Base-by-base conservation (phyloP, 2,888 invertebrate genomes). In the Pristionchus fissidentatus region DNA sequence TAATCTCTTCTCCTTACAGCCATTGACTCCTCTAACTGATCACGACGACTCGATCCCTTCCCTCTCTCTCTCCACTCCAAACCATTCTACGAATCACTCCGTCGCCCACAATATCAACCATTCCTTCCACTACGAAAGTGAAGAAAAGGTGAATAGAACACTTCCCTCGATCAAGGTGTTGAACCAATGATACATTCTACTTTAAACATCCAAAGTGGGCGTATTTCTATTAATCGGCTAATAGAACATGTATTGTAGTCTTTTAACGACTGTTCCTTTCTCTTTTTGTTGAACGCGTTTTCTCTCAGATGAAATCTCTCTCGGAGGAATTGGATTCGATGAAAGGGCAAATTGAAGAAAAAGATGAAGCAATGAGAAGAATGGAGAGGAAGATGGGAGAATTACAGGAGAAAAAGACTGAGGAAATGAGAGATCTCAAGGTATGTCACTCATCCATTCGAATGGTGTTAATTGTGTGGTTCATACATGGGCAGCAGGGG, bases 321-420 rank as follows among this genome's bases (percentile, higher is more conserved):
- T 70, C 70, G 13, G 70, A 70, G 22, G 43, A 70, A 43, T 41
- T 70, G 70, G 70, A 70, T 10, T 3, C 70, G 13, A 41, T n/a
- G 70, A 70, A 70, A 26, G n/a, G 26, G 5, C n/a, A 70, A 43
- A 7, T 70, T n/a, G 70, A 70, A 19, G 70, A 70, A 26, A 70
- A 70, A 15, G 38, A 41, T 38, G 70, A 43, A 70, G 26, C 43
- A n/a, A 70, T 70, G 10, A 70, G 26, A 15, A 70, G 43, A 15
- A 70, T 70, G 70, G 70, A 70, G 41, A 70, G 41, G n/a, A 70
- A 70, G 43, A 41, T 70, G 41, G 43, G 38, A 41, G 70, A 70
- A 43, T 5, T 70, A 10, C 70, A 70, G 43, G 70, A 70, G 26
- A 70, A 41, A 43, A 70, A 70, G 26, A 41, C 70, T 38, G 70